Evolutionary conservation across 2,888 invertebrate genomes (phyloP).

Genomic region (Agonopterix arenella): DNA sequence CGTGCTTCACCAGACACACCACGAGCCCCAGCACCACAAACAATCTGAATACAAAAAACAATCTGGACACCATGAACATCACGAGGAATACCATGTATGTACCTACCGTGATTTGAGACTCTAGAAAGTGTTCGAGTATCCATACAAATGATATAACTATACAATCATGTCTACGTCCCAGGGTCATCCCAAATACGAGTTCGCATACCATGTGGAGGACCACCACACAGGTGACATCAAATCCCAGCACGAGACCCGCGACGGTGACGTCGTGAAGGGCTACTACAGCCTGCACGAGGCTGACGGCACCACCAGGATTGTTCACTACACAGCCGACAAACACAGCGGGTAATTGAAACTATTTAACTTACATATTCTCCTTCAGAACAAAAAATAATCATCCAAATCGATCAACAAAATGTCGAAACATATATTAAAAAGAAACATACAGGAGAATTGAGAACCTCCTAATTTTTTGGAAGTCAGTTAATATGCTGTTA

Average conservation of each 20-base stretch:
- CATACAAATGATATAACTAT: too few relatives aligned
- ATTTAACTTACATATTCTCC: not conserved
- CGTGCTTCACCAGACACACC: conserved; percentile 32
- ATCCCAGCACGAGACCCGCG: conserved; percentile 68
- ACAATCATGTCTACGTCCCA: too few relatives aligned
- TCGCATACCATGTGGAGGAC: conserved; percentile 46
- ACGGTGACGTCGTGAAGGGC: conserved; percentile 78
- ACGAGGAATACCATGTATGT: conserved; percentile 22
- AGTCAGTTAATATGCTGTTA: not conserved
- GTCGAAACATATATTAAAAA: not conserved
- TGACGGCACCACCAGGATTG: conserved; percentile 44
- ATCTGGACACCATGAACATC: conserved; percentile 13
- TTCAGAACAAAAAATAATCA: too few relatives aligned
- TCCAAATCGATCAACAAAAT: too few relatives aligned
- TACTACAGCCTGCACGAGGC: conserved; percentile 53
- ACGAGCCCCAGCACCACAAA: conserved; percentile 19
- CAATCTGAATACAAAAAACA: conserved; percentile 9
- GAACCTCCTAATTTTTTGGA: not conserved
- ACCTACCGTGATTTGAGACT: too few relatives aligned
- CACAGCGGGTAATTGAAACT: conserved; percentile 34
- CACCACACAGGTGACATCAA: conserved; percentile 75
- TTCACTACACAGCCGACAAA: conserved; percentile 71
- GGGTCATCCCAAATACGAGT: conserved; percentile 40
- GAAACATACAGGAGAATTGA: not conserved
- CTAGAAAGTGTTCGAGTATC: not conserved